Evolutionary conservation across 2,113 vertebrate genomes (phyloP).

Genomic region (Dipodomys ordii): DNA sequence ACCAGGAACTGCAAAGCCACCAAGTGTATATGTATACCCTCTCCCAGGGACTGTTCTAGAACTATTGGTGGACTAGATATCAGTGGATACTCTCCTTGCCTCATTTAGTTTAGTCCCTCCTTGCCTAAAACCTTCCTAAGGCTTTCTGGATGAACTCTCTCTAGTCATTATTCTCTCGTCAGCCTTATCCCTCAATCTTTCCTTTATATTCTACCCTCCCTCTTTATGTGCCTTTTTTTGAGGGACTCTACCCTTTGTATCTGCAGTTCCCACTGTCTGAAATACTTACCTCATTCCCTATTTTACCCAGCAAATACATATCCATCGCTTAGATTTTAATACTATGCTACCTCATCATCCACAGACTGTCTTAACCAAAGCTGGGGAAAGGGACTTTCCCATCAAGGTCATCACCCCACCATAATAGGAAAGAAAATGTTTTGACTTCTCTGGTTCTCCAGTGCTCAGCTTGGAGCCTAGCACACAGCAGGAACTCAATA

Average conservation of each 20-base stretch:
- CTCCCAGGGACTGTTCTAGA: not conserved
- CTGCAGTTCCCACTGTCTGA: not conserved
- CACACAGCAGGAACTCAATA: not conserved
- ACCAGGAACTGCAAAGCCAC: not conserved
- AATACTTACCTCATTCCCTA: not conserved
- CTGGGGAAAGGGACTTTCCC: not conserved
- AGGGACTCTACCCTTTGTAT: not conserved
- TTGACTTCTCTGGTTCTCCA: not conserved
- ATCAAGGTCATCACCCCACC: not conserved
- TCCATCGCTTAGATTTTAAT: not conserved
- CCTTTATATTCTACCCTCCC: not conserved
- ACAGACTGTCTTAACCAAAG: not conserved
- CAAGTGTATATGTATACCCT: not conserved
- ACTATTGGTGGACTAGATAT: not conserved
- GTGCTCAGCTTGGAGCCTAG: not conserved
- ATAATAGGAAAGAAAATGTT: not conserved
- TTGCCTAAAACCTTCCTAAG: not conserved
- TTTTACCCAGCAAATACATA: not conserved
- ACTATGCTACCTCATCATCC: not conserved
- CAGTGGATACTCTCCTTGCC: not conserved
- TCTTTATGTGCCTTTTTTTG: not conserved
- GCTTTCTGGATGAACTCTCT: not conserved
- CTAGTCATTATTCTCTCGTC: not conserved
- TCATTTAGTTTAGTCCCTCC: not conserved
- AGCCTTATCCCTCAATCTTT: not conserved